Evolutionary conservation across 2,113 vertebrate genomes (phyloP), one percentile per base, ranked within the genome.

Genomic region (Tychaedon coryphoeus): DNA sequence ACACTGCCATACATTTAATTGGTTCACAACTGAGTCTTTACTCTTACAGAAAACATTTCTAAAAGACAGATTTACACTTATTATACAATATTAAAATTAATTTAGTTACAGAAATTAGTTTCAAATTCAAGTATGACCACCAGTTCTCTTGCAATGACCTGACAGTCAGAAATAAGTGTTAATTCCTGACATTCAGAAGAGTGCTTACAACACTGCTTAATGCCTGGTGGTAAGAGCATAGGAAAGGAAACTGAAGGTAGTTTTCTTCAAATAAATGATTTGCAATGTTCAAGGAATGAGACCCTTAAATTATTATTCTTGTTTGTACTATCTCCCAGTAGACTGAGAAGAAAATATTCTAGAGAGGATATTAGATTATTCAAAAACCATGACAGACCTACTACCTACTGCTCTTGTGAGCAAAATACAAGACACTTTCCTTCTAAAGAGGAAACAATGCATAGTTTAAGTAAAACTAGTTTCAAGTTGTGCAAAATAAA

Each of bases 401-500:
- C 40, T 48, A n/a, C 22, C 1, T 45, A 81, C 24, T 25, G n/a
- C 29, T 62, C 31, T 28, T 36, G 50, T 0, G 4, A 87, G 19
- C 13, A 77, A 83, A 71, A 74, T 18, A 51, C 0, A 0, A 80
- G 60, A 62, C 5, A 33, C 3, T 19, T 38, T 50, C 33, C 81
- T 89, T 47, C 69, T 79, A 18, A 76, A 47, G 29, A 47, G 28
- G 70, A 86, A 88, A 65, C 1, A 48, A 26, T 2, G 5, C 2
- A 0, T 26, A 45, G 18, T 57, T 57, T 61, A 17, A 17, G 31
- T 28, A 71, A 51, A 77, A 53, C 34, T 34, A 34, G 12, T 70
- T 92, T 74, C 70, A 90, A 26, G 18, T 48, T 57, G 43, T 42
- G 28, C 58, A 85, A 85, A 96, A 78, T 24, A 87, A 78, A n/a